These are phyloP conservation scores for Perccottus glenii DNA, from an alignment of 2,113 vertebrate species.

Conservation along the genomic window DNA sequence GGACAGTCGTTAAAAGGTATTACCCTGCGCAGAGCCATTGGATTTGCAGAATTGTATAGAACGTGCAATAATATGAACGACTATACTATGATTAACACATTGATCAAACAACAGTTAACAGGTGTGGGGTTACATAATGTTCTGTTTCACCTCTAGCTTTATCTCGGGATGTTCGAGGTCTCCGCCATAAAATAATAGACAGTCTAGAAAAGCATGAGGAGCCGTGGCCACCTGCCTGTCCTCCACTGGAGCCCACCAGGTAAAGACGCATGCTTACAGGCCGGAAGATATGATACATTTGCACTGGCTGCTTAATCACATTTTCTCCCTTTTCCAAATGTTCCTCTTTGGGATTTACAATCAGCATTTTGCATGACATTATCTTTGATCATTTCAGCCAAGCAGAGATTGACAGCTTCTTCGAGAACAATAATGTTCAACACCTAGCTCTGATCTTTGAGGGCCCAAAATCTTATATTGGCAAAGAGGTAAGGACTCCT, in stretches of 20 bases:
- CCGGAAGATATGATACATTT: too few relatives aligned
- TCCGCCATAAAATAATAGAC: slow-evolving; percentile 83
- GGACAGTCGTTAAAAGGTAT: slow-evolving; percentile 79
- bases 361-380: too few relatives aligned
- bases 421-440: slow-evolving; percentile 80
- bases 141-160: slow-evolving; percentile 42
- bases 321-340: too few relatives aligned
- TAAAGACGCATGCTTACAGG: slow-evolving; percentile 46
- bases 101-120: too few relatives aligned
- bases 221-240: slow-evolving; percentile 85
- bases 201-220: slow-evolving; percentile 80
- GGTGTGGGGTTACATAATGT: background rate
- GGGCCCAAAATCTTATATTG: slow-evolving; percentile 81
- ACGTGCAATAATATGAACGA: background rate
- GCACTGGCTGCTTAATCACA: too few relatives aligned
- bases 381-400: slow-evolving; percentile 62
- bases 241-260: slow-evolving; percentile 86
- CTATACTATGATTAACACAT: background rate
- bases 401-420: slow-evolving; percentile 84
- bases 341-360: too few relatives aligned
- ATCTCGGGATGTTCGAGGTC: slow-evolving; percentile 45
- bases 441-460: slow-evolving; percentile 91
- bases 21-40: background rate
- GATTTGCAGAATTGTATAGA: background rate
- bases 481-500: slow-evolving; percentile 85